A percentile compares a stretch with the other conserved stretches of the same genome.
phyloP scores from a whole-genome alignment of 2,797 vertebrate species.

The Nasua narica region DNA sequence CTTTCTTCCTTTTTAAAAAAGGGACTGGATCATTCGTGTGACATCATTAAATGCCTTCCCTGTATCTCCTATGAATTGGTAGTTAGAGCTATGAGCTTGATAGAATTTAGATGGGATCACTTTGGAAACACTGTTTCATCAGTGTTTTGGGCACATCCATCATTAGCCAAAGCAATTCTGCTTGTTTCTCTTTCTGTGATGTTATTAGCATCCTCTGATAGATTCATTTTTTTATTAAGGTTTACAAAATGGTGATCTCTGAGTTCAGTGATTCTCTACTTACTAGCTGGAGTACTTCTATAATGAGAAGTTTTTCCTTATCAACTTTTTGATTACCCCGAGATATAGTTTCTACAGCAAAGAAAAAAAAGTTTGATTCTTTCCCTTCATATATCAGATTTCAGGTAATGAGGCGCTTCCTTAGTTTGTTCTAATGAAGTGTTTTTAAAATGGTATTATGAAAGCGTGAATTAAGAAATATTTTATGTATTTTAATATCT shows the following conservation, averaged over 20 bases:
- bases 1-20: not conserved
- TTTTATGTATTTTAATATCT: not conserved
- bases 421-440: not conserved
- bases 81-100: slow-evolving; percentile 10
- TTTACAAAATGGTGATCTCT: slow-evolving; percentile 7
- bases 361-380: not conserved
- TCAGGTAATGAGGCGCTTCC: not conserved
- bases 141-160: not conserved
- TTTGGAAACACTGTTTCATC: slow-evolving; percentile 36
- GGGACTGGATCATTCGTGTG: not conserved
- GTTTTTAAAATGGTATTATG: not conserved
- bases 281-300: not conserved
- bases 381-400: not conserved
- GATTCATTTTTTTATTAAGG: not conserved
- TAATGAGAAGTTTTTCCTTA: not conserved
- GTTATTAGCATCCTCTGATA: slow-evolving; percentile 12
- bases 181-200: slow-evolving; percentile 10
- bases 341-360: not conserved
- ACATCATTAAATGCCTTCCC: not conserved
- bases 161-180: not conserved
- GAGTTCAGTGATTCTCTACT: not conserved
- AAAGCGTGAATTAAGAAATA: not conserved
- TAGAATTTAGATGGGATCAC: slow-evolving; percentile 36
- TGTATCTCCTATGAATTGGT: slow-evolving; percentile 2
- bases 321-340: not conserved